Conservation (phyloP, 2,113 vertebrate species). For the Orycteropus afer region DNA sequence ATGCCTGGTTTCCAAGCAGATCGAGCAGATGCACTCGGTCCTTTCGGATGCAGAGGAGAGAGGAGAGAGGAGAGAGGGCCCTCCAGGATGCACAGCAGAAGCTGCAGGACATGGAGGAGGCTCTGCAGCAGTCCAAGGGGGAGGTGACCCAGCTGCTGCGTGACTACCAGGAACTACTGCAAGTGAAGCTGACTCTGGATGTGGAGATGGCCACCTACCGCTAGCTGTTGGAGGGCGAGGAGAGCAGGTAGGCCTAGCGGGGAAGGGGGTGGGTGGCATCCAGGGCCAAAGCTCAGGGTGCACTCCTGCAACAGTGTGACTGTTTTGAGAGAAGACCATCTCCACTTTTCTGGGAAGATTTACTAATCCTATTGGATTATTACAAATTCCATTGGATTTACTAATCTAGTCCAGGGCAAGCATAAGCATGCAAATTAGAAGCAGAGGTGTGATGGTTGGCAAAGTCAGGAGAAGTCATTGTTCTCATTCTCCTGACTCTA, state of each 20-base stretch:
- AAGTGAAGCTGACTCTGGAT: constrained; percentile 94
- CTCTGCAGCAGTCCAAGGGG: constrained; percentile 92
- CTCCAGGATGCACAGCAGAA: constrained; percentile 91
- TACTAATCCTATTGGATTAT: not conserved
- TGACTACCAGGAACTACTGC: constrained; percentile 96
- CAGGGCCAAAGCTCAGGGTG: accelerated
- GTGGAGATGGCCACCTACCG: constrained; percentile 96
- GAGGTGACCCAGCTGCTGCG: constrained; percentile 92
- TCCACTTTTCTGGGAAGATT: not conserved
- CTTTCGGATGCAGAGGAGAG: constrained; percentile 94
- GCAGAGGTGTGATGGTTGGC: not conserved
- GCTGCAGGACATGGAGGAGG: constrained; percentile 90
- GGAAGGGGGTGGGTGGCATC: not conserved
- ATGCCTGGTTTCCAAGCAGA: constrained; percentile 80
- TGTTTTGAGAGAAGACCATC: not conserved
- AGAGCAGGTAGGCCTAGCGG: constrained; percentile 88
- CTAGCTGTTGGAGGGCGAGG: constrained; percentile 95
- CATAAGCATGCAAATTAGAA: not conserved
- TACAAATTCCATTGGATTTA: not conserved
- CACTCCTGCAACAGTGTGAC: not conserved
- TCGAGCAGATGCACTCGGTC: constrained; percentile 86
- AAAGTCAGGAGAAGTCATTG: not conserved
- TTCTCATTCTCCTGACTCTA: not conserved
- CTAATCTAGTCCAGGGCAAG: not conserved
- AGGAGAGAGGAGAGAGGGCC: constrained; percentile 90